Evolutionary conservation across 2,888 invertebrate genomes (phyloP).

Genomic region (Andrena hattorfiana): DNA sequence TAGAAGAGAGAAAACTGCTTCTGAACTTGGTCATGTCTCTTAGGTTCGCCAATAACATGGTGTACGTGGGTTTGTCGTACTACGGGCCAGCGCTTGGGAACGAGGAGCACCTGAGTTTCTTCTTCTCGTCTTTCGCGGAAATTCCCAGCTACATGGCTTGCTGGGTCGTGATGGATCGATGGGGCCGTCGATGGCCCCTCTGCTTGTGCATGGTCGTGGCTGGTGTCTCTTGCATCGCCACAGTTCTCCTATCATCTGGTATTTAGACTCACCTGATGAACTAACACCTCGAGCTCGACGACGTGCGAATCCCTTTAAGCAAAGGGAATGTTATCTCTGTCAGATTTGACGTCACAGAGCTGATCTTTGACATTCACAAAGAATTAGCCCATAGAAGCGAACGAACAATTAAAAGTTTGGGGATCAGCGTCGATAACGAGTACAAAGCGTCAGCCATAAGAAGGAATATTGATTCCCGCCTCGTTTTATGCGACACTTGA

Average conservation of each 20-base stretch:
- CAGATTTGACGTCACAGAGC: too few species aligned
- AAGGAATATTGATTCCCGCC: not conserved
- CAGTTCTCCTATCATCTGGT: conserved; percentile 93
- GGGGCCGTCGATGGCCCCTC: conserved; percentile 95
- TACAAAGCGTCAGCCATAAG: too few species aligned
- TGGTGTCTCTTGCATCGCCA: conserved; percentile 93
- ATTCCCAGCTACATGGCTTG: conserved; percentile 95
- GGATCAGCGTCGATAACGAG: too few species aligned
- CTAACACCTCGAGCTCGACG: not conserved
- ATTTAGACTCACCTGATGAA: conserved; percentile 66
- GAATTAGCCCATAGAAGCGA: too few species aligned
- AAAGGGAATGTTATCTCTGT: too few species aligned
- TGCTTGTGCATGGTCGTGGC: conserved; percentile 90
- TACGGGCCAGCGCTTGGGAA: conserved; percentile 95
- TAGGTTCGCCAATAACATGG: conserved; percentile 95
- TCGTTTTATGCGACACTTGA: not conserved
- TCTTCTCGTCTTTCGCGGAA: conserved; percentile 94
- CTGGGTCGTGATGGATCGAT: conserved; percentile 95
- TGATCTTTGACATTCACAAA: too few species aligned
- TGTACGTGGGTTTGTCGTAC: conserved; percentile 96
- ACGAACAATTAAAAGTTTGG: too few species aligned
- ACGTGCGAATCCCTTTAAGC: too few species aligned
- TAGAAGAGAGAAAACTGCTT: not conserved
- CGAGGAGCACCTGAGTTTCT: conserved; percentile 95
- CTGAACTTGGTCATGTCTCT: not conserved